Base-by-base conservation (phyloP, 1,140 invertebrate species). In the Pseudobourletiella spinata region DNA sequence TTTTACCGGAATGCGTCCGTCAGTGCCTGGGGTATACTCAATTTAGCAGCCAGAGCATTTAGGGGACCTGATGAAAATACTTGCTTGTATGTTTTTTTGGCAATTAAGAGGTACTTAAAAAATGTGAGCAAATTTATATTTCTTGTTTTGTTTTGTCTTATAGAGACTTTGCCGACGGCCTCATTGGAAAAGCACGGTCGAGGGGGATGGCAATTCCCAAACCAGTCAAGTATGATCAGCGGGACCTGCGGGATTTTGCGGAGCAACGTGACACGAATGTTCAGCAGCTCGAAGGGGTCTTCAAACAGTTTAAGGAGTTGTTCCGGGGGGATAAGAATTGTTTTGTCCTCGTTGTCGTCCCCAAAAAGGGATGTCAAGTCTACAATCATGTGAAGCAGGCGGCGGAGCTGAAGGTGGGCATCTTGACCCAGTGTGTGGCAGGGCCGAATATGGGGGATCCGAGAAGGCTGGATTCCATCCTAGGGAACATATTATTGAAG, bases 391-490 rank as follows among this genome's bases (percentile, higher is more conserved):
- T 63, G n/a, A 67, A 67, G 44, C 61, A 63, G 26, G 65, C 56
- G 4, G 61, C 65, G 0, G 91, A 95, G 76, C 71, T 87, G 0
- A 72, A 79, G 2, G 75, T 87, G 44, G 88, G 88, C 3, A 76
- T 91, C 42, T 71, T 91, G 16, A 93, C 91, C 0, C 90, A 93
- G 69, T 93, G 90, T 70, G 76, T 95, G 8, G 87, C 85, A 46
- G 71, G 72, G 76, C 25, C 68, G 54, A 56, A 91, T 84, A 15
- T 71, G 81, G 1, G 56, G 73, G 42, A 62, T 74, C 64, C 25
- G 61, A 8, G 72, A 78, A 2, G 78, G n/a, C 24, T 16, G 28
- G 67, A 71, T 22, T 64, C 81, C 0, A 82, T 82, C 0, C 71
- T 80, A n/a, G 69, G 73, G 0, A 95, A 95, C 72, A 84, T 95